Conservation (phyloP, 2,113 vertebrate genomes). For the Lepus timidus region DNA sequence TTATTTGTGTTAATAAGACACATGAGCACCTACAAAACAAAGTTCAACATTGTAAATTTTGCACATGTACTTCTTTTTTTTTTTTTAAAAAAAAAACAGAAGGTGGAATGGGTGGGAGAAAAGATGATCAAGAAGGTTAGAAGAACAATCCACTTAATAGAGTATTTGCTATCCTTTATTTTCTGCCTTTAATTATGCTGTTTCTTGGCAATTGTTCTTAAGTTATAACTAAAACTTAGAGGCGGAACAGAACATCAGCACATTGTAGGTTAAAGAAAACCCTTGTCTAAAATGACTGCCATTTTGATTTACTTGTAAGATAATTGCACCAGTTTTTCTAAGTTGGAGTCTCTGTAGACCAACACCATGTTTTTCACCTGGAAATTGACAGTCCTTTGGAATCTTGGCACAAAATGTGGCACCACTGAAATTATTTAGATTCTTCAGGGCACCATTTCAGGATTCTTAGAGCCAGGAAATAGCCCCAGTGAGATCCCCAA, state of each 20-base stretch:
- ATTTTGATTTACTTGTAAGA: slow-evolving; percentile 35
- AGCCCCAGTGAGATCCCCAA: background rate
- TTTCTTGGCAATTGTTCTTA: background rate
- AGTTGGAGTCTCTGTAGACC: background rate
- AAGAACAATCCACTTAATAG: background rate
- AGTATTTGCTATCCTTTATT: background rate
- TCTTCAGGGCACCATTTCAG: slow-evolving; percentile 42
- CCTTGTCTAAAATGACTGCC: slow-evolving; percentile 13
- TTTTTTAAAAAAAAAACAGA: background rate
- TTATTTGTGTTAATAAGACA: slow-evolving; percentile 73
- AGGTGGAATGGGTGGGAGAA: background rate
- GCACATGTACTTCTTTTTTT: background rate
- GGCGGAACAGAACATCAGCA: background rate
- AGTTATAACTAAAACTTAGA: background rate
- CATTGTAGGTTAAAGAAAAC: background rate
- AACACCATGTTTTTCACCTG: slow-evolving; percentile 28
- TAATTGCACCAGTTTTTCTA: background rate
- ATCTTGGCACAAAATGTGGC: background rate
- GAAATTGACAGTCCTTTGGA: background rate
- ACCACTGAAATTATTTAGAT: slow-evolving; percentile 34
- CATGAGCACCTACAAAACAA: slow-evolving; percentile 13
- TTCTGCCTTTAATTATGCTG: background rate
- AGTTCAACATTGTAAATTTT: slow-evolving; percentile 51
- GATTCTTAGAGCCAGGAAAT: slow-evolving; percentile 49
- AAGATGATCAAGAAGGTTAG: background rate